Conservation (phyloP, 2,888 invertebrate genomes). For the Archips xylosteana region DNA sequence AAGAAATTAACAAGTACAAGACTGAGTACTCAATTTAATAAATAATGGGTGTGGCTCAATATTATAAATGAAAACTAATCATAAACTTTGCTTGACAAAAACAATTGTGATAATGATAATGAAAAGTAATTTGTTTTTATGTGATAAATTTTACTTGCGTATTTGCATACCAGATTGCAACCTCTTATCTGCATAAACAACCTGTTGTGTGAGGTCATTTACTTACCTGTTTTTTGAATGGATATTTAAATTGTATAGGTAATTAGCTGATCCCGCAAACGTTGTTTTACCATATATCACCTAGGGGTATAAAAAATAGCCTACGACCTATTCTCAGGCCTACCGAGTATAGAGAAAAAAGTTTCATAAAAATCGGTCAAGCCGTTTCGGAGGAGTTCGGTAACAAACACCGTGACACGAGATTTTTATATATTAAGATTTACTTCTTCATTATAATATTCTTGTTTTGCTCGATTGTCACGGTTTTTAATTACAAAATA, state of each 20-base stretch:
- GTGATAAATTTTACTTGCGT: slow-evolving; percentile 10
- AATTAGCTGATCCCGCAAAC: too few relatives aligned
- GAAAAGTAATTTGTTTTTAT: slow-evolving; percentile 8
- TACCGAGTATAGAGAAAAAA: too few relatives aligned
- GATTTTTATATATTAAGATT: too few relatives aligned
- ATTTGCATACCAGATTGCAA: not conserved
- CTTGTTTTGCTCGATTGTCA: not conserved
- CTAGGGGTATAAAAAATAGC: too few relatives aligned
- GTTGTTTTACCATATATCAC: too few relatives aligned
- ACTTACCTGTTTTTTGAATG: slow-evolving; percentile 11
- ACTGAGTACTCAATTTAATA: not conserved
- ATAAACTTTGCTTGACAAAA: not conserved
- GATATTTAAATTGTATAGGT: not conserved
- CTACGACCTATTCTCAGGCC: too few relatives aligned
- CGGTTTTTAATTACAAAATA: not conserved
- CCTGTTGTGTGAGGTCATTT: slow-evolving; percentile 19
- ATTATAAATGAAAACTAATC: not conserved
- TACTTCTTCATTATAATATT: not conserved
- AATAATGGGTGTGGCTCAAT: not conserved
- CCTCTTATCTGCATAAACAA: slow-evolving; percentile 18
- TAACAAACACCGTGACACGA: too few relatives aligned
- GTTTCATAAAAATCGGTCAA: too few relatives aligned
- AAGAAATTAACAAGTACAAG: too few relatives aligned
- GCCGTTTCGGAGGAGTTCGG: too few relatives aligned
- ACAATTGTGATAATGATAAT: slow-evolving; percentile 19